These are phyloP conservation scores for Apotomis capreana DNA, from an alignment of 2,888 invertebrate species.

Conservation along the genomic window DNA sequence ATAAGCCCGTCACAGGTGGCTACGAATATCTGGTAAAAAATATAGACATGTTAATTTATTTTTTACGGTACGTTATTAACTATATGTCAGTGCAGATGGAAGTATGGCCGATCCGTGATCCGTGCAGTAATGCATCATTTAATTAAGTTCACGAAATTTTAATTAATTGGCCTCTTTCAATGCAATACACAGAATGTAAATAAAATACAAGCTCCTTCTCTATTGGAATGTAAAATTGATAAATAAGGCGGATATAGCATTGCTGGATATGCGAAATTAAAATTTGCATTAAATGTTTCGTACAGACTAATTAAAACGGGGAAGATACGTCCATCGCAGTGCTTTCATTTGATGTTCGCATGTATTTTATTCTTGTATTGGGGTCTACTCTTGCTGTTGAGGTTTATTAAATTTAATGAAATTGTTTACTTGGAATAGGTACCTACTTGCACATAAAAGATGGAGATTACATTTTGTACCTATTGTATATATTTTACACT, in stretches of 20 bases:
- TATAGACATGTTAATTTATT: slow-evolving; percentile 13
- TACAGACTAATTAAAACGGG: slow-evolving; percentile 4
- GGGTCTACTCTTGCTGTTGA: background rate
- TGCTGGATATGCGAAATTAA: slow-evolving; percentile 7
- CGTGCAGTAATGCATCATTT: slow-evolving; percentile 43
- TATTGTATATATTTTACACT: too few relatives aligned
- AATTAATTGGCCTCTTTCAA: slow-evolving; percentile 42
- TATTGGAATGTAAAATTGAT: slow-evolving; percentile 4
- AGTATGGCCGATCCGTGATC: background rate
- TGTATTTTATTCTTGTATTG: background rate
- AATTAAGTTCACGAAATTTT: slow-evolving; percentile 45
- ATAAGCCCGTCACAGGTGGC: slow-evolving; percentile 24
- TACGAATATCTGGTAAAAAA: slow-evolving; percentile 7
- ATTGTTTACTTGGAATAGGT: background rate
- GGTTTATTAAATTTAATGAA: background rate
- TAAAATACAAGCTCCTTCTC: slow-evolving; percentile 8
- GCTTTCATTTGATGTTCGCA: background rate
- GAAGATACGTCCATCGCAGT: background rate
- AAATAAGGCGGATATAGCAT: slow-evolving; percentile 9
- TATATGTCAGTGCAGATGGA: background rate
- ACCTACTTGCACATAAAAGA: background rate
- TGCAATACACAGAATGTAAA: slow-evolving; percentile 37
- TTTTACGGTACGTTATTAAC: background rate
- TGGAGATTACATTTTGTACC: background rate
- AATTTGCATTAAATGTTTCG: background rate